A percentile compares a stretch with the other conserved stretches of the same genome.
These are phyloP conservation scores for Sebastes ruberrimus DNA, from an alignment of 2,797 vertebrate genomes.

Conservation along the genomic window DNA sequence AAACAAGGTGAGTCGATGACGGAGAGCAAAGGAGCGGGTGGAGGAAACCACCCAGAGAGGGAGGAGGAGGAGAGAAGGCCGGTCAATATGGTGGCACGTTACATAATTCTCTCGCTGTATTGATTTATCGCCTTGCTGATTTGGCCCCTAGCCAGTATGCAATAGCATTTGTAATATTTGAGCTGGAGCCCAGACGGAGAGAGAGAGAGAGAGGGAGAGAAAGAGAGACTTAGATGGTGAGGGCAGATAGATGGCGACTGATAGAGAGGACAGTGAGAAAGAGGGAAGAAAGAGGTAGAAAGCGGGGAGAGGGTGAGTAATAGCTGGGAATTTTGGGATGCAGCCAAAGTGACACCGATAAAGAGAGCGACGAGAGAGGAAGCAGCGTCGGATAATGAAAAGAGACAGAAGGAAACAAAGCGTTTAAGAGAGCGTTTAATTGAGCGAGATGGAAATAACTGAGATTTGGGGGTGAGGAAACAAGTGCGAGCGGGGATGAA, in stretches of 20 bases:
- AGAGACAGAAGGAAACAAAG: slow-evolving; percentile 57
- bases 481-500: slow-evolving; percentile 2
- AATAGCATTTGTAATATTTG: slow-evolving; percentile 67
- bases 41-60: slow-evolving; percentile 27
- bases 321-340: slow-evolving; percentile 42
- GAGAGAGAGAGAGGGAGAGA: slow-evolving; percentile 8
- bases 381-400: slow-evolving; percentile 42
- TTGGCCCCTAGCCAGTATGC: slow-evolving; percentile 67
- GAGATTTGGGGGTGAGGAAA: slow-evolving; percentile 10
- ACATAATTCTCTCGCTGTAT: slow-evolving; percentile 73
- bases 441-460: slow-evolving; percentile 45
- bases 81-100: slow-evolving; percentile 58
- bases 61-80: slow-evolving; percentile 13
- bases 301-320: slow-evolving; percentile 16
- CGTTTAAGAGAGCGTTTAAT: slow-evolving; percentile 56
- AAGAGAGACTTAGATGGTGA: slow-evolving; percentile 20
- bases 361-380: slow-evolving; percentile 34
- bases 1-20: slow-evolving; percentile 24
- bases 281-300: slow-evolving; percentile 11
- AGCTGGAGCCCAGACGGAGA: slow-evolving; percentile 46
- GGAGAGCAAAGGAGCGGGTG: slow-evolving; percentile 11
- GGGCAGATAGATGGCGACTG: slow-evolving; percentile 34
- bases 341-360: slow-evolving; percentile 58
- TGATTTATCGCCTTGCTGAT: slow-evolving; percentile 73
- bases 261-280: slow-evolving; percentile 30